Conservation (phyloP, 2,113 vertebrate species). For the Chaetura pelagica region DNA sequence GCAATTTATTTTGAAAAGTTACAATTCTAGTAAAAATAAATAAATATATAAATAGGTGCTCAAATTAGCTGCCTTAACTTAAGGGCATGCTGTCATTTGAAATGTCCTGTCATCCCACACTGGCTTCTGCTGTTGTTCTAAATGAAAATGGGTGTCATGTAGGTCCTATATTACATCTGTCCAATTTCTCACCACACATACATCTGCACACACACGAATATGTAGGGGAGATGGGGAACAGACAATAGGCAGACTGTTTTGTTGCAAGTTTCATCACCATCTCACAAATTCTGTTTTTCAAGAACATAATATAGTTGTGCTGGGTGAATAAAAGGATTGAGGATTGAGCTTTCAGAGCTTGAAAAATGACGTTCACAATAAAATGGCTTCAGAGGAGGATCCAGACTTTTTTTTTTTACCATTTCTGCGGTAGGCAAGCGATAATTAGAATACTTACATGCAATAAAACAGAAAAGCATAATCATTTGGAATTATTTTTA, state of each 20-base stretch:
- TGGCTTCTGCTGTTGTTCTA: neutral
- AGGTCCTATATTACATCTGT: neutral
- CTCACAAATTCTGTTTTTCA: neutral
- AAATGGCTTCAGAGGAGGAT: neutral
- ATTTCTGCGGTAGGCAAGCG: neutral
- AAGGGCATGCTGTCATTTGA: neutral
- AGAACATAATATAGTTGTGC: neutral
- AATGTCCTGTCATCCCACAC: neutral
- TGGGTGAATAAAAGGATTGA: neutral
- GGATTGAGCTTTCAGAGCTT: neutral
- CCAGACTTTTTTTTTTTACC: neutral
- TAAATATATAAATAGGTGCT: neutral
- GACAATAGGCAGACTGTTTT: neutral
- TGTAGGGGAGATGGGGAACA: neutral
- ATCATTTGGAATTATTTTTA: neutral
- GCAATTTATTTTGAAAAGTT: neutral
- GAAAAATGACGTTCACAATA: neutral
- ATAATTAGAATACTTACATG: neutral
- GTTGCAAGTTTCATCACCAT: neutral
- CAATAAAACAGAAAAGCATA: neutral
- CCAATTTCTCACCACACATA: neutral
- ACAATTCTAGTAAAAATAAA: neutral
- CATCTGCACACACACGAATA: fast-evolving
- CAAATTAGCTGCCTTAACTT: neutral
- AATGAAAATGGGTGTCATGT: neutral